phyloP scores from a whole-genome alignment of 1,140 invertebrate species.

The Prorops nasuta region DNA sequence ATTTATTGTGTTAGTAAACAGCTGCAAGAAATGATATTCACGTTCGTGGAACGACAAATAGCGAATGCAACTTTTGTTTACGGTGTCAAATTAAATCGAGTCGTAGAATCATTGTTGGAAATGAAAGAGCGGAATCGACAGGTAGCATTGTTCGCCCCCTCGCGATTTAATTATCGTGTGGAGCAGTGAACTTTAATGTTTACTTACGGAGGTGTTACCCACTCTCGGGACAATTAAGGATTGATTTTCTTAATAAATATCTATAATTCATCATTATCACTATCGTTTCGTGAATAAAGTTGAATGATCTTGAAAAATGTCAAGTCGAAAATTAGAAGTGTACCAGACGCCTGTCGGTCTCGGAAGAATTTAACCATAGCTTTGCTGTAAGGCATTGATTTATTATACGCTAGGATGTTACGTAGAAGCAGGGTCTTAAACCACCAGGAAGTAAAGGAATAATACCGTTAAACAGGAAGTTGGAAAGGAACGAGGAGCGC shows the following conservation, averaged over 20 bases:
- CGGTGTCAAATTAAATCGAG: neutral
- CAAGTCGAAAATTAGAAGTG: neutral
- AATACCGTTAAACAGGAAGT: constrained; percentile 15
- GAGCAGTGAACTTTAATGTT: constrained; percentile 14
- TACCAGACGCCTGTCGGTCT: no score
- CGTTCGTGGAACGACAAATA: no score
- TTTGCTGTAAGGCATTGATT: neutral
- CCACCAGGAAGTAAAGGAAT: neutral
- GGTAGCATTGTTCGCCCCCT: constrained; percentile 11
- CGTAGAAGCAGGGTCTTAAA: neutral
- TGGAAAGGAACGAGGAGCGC: constrained; percentile 22
- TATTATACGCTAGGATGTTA: neutral
- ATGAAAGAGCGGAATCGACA: constrained; percentile 2
- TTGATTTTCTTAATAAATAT: no score
- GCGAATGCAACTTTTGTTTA: neutral
- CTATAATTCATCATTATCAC: no score
- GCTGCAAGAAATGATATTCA: no score
- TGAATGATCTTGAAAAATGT: no score
- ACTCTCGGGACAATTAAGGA: no score
- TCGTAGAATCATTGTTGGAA: constrained; percentile 3
- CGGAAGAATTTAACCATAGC: no score
- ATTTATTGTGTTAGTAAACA: no score
- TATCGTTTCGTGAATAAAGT: no score
- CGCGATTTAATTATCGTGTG: constrained; percentile 14
- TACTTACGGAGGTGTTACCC: constrained; percentile 1